Conservation (phyloP, 2,888 invertebrate species). For the Troides oblongomaculatus region DNA sequence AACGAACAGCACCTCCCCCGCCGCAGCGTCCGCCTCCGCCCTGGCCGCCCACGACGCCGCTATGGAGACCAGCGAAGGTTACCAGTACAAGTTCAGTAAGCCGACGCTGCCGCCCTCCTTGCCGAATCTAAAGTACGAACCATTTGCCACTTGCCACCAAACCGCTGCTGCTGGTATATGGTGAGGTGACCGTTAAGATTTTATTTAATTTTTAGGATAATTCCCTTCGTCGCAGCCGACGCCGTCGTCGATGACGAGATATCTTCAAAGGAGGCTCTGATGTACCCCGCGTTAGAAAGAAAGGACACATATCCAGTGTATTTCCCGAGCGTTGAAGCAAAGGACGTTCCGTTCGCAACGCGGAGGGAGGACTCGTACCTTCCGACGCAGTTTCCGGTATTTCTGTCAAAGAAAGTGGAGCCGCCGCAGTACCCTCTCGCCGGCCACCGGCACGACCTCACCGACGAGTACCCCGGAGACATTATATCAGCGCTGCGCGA, state of each 20-base stretch:
- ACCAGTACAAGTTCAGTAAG: slow-evolving; percentile 85
- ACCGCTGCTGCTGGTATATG: background rate
- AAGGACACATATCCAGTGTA: slow-evolving; percentile 71
- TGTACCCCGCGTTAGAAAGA: slow-evolving; percentile 57
- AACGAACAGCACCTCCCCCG: slow-evolving; percentile 60
- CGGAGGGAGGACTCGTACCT: slow-evolving; percentile 57
- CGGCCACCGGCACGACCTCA: slow-evolving; percentile 43
- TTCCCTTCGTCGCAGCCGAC: slow-evolving; percentile 92
- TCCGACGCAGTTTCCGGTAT: slow-evolving; percentile 66
- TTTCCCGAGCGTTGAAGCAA: slow-evolving; percentile 51
- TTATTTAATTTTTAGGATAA: slow-evolving; percentile 82
- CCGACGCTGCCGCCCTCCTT: slow-evolving; percentile 89
- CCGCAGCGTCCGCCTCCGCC: slow-evolving; percentile 49
- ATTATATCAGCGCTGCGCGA: slow-evolving; percentile 45
- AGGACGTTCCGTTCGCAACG: slow-evolving; percentile 49
- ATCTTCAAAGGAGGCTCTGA: slow-evolving; percentile 53
- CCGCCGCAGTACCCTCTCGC: slow-evolving; percentile 44
- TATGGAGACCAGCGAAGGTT: slow-evolving; percentile 80
- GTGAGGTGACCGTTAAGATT: background rate
- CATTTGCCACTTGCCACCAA: background rate
- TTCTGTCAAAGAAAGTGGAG: slow-evolving; percentile 55
- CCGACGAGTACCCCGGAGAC: slow-evolving; percentile 48
- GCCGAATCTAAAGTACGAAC: slow-evolving; percentile 85
- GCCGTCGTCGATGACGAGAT: slow-evolving; percentile 84
- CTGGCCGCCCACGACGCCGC: slow-evolving; percentile 60